These are phyloP conservation scores for Percopsis omiscomaycus DNA, from an alignment of 2,797 vertebrate species.

Conservation along the genomic window DNA sequence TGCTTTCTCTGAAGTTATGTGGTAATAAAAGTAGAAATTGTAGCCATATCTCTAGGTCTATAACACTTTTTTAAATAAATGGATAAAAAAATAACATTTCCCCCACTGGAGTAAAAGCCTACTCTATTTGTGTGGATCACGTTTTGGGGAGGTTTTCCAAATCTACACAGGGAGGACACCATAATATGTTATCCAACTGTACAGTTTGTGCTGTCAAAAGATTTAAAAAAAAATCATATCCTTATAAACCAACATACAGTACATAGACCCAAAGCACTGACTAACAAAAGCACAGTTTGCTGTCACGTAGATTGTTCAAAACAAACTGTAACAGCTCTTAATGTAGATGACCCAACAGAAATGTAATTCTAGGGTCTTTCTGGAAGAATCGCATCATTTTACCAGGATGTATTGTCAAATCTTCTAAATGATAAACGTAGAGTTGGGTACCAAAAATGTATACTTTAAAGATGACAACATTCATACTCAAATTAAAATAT, in stretches of 20 bases:
- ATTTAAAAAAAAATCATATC: conserved; percentile 58
- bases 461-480: not conserved
- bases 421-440: conserved; percentile 27
- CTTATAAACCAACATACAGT: conserved; percentile 74
- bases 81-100: no score
- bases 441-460: not conserved
- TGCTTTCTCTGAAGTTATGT: conserved; percentile 33
- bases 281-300: conserved; percentile 76
- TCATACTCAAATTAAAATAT: no score
- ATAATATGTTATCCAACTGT: conserved; percentile 29
- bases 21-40: conserved; percentile 26
- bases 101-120: conserved; percentile 61
- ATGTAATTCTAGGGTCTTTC: conserved; percentile 61
- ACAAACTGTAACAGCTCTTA: conserved; percentile 77
- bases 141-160: conserved; percentile 53
- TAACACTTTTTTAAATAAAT: no score
- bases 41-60: not conserved
- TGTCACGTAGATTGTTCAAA: conserved; percentile 71
- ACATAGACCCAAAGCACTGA: conserved; percentile 90
- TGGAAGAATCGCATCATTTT: conserved; percentile 50
- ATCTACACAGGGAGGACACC: conserved; percentile 63
- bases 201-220: conserved; percentile 22
- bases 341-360: conserved; percentile 51
- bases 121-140: conserved; percentile 58
- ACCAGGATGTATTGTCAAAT: conserved; percentile 11